Evolutionary conservation across 2,797 vertebrate species (phyloP), one percentile per base, ranked within the genome.

Genomic region (Channallabes apus): DNA sequence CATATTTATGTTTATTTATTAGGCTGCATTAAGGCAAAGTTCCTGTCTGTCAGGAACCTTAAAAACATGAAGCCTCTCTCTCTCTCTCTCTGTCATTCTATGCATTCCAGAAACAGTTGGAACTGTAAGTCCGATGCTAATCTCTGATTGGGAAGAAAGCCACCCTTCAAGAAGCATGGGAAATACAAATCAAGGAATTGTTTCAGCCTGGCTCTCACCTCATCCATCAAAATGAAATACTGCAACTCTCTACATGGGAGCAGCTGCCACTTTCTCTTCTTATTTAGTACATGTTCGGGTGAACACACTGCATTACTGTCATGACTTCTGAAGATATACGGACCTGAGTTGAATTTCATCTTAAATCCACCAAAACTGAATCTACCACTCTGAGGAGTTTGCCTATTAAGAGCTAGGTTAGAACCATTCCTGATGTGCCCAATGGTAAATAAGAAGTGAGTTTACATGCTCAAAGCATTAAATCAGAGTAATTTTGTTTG

Each of bases 131-230:
- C n/a, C 67, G 79, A 35, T 4, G 27, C 32, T 65, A 80, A 51
- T 84, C 73, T 84, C 51, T 38, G 83, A 67, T 68, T 68, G 75
- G 69, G 73, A 84, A 35, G 73, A 78, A 54, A 51, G 68, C 72
- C 82, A 76, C 41, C 61, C 54, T 82, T 84, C 61, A 56, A 72
- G 71, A 84, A 78, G 51, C 58, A 64, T 59, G 38, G 38, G 73
- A 84, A 84, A 84, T 58, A 76, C 46, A 84, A 58, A 58, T 38
- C 61, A 51, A 78, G 62, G 32, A 78, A 67, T 59, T 27, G 46
- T 65, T 84, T 84, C 73, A 78, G 62, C 46, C 35, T 1, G 46
- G 17, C 68, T 58, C 46, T 68, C 73, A 78, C 20, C 83, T 84
- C 83, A 84, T 78, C 38, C 62, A 73, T 72, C 77, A 72, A 73